Evolutionary conservation across 2,113 vertebrate species (phyloP), one percentile per base, ranked within the genome.

Genomic region (Dicrurus megarhynchus): DNA sequence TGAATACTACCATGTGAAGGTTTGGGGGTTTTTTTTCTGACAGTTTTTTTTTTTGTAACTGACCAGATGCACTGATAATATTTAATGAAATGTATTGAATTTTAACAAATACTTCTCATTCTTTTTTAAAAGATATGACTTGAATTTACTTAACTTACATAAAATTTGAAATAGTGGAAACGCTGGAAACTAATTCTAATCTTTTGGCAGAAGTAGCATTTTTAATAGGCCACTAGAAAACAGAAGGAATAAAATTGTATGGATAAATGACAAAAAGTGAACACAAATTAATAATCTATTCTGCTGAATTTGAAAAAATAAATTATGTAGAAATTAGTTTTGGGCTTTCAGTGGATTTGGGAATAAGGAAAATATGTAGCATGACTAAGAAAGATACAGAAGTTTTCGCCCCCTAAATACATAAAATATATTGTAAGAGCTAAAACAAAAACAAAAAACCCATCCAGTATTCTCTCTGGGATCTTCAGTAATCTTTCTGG

Each of bases 1-100:
- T 33, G 50, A 87, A 50, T 17, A 60, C 10, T 33, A 32, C 0
- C 1, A 9, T 11, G 5, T 28, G 27, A 4, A 1, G 0, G 1
- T 16, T 59, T 69, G 9, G 2, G 9, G 3, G 2, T 4, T 27
- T 39, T 39, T 83, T 30, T 91, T 14, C 14, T 44, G 46, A 18
- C 13, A 69, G 8, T 19, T 15, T 22, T 42, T 80, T 73, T 18
- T 16, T 47, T 47, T 33, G 6, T 7, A 84, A 44, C n/a, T 37
- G 21, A 83, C 32, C 15, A 56, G 17, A 26, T 75, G 3, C 0
- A 4, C 10, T 75, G 23, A 28, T 35, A 67, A 41, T 35, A 67
- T 39, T 60, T 65, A 52, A 70, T 37, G 0, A 47, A 46, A 21
- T 32, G 16, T 68, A 47, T 9, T 33, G 11, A 65, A 28, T 39